phyloP scores from a whole-genome alignment of 1,140 invertebrate genomes.

The Lasioglossum baleicum region DNA sequence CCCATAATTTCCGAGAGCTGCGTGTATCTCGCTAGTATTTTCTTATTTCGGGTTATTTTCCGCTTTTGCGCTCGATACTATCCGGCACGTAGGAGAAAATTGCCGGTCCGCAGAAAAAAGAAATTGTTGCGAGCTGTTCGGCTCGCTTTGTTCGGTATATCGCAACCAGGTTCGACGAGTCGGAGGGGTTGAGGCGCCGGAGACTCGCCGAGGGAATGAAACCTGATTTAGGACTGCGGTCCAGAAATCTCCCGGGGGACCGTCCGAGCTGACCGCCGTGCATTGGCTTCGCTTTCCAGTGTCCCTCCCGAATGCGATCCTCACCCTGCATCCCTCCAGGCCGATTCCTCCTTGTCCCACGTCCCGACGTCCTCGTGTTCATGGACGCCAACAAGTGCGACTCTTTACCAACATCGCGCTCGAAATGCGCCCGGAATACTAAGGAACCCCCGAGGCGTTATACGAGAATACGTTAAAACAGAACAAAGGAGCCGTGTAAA shows the following conservation, averaged over 20 bases:
- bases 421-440: conserved; percentile 73
- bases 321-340: conserved; percentile 57
- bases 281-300: conserved; percentile 75
- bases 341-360: conserved; percentile 63
- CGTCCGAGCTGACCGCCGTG: conserved; percentile 73
- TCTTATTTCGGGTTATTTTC: conserved; percentile 51
- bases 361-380: conserved; percentile 70
- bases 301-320: conserved; percentile 71
- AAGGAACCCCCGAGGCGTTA: conserved; percentile 57
- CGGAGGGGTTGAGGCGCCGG: conserved; percentile 65
- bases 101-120: conserved; percentile 50
- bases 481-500: not conserved
- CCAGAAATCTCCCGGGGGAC: conserved; percentile 75
- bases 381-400: conserved; percentile 76
- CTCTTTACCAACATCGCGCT: conserved; percentile 77
- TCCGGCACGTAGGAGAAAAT: conserved; percentile 60
- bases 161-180: conserved; percentile 35
- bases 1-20: no score
- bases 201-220: conserved; percentile 73
- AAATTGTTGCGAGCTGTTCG: conserved; percentile 46
- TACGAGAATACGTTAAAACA: conserved; percentile 22
- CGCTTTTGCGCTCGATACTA: conserved; percentile 33
- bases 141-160: conserved; percentile 59
- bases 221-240: conserved; percentile 79
- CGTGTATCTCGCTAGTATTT: conserved; percentile 50